These are phyloP conservation scores for Mactra quadrangularis DNA, from an alignment of 1,140 invertebrate species.

Conservation along the genomic window DNA sequence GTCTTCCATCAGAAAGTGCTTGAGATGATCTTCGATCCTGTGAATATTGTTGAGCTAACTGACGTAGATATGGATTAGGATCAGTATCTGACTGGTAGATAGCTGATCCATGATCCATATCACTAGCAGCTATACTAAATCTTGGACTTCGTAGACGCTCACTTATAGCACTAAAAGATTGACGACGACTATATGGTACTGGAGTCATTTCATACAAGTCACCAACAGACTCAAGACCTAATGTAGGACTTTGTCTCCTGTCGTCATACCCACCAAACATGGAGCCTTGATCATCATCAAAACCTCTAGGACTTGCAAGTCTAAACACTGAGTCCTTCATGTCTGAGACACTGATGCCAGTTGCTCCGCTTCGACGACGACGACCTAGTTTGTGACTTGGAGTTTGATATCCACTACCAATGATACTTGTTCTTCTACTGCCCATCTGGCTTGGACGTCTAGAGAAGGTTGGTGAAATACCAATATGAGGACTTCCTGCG, in stretches of 20 bases:
- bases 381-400: slow-evolving; percentile 50
- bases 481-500: slow-evolving; percentile 53
- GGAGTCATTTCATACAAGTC: slow-evolving; percentile 74
- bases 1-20: slow-evolving; percentile 34
- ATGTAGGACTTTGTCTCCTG: slow-evolving; percentile 72
- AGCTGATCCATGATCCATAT: slow-evolving; percentile 61
- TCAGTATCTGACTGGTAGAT: slow-evolving; percentile 78
- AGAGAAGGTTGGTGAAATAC: slow-evolving; percentile 58
- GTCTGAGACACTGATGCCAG: slow-evolving; percentile 70
- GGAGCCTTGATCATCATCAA: slow-evolving; percentile 74
- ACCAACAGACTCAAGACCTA: slow-evolving; percentile 71
- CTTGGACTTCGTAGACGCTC: slow-evolving; percentile 72
- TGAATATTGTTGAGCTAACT: slow-evolving; percentile 47
- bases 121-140: slow-evolving; percentile 74
- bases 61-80: slow-evolving; percentile 62
- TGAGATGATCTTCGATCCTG: slow-evolving; percentile 51
- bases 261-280: slow-evolving; percentile 73
- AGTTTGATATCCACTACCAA: slow-evolving; percentile 53
- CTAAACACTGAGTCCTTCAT: slow-evolving; percentile 54
- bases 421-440: slow-evolving; percentile 58
- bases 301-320: slow-evolving; percentile 64
- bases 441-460: slow-evolving; percentile 64
- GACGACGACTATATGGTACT: slow-evolving; percentile 68
- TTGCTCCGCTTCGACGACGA: slow-evolving; percentile 69
- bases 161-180: slow-evolving; percentile 58